phyloP scores from a whole-genome alignment of 2,888 invertebrate genomes.

The Drosophila suboccidentalis region DNA sequence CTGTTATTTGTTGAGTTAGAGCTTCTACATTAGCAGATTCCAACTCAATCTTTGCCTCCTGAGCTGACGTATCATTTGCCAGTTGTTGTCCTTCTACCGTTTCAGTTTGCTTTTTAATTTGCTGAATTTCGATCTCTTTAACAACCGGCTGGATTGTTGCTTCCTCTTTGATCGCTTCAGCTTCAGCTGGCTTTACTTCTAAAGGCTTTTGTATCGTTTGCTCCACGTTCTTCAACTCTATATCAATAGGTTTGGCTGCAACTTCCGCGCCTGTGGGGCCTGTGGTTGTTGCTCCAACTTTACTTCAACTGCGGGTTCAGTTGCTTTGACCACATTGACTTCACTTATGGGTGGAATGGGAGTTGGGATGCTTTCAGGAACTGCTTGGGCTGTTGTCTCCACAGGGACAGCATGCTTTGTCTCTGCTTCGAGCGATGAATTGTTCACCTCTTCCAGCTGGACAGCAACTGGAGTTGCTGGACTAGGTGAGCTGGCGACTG shows the following conservation, averaged over 20 bases:
- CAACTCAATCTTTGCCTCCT: not conserved
- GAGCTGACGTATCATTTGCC: not conserved
- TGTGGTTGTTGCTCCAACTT: not conserved
- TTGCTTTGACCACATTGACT: not conserved
- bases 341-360: not conserved
- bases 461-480: not conserved
- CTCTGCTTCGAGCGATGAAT: conserved; percentile 5
- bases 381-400: not conserved
- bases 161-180: not conserved
- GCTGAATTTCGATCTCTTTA: not conserved
- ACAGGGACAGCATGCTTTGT: not conserved
- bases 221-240: conserved; percentile 2
- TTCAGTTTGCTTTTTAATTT: not conserved
- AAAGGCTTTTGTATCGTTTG: not conserved
- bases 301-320: not conserved
- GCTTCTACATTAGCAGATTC: not conserved
- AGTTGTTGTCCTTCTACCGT: not conserved
- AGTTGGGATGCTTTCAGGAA: not conserved
- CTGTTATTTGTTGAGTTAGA: not conserved
- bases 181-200: not conserved
- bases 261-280: not conserved
- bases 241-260: not conserved
- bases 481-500: conserved; percentile 20
- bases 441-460: not conserved
- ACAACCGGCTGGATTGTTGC: not conserved